A percentile compares a stretch with the other conserved stretches of the same genome.
Evolutionary conservation across 2,888 invertebrate species (phyloP).

Genomic region (Clunio marinus): DNA sequence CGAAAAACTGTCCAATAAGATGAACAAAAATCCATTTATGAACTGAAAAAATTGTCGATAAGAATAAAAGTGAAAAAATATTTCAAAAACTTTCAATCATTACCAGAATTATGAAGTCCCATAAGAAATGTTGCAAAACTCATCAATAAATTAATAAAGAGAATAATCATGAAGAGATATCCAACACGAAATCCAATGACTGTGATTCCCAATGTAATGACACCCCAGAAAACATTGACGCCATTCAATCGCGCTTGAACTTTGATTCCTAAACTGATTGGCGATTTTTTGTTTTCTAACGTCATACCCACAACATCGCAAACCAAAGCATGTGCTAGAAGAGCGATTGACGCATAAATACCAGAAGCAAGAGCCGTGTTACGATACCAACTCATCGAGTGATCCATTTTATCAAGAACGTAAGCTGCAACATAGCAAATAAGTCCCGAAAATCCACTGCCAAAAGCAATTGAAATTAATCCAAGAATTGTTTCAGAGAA

Average conservation of each 20-base stretch:
- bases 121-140: constrained; percentile 43
- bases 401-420: constrained; percentile 44
- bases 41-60: constrained; percentile 42
- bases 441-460: constrained; percentile 29
- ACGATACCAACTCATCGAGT: constrained; percentile 46
- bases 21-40: constrained; percentile 46
- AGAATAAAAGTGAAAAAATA: constrained; percentile 18
- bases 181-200: constrained; percentile 45
- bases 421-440: constrained; percentile 45
- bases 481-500: constrained; percentile 43
- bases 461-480: constrained; percentile 44
- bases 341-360: constrained; percentile 12
- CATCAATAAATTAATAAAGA: constrained; percentile 43
- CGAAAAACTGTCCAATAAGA: constrained; percentile 44
- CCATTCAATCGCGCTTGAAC: constrained; percentile 46
- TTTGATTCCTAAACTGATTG: constrained; percentile 45
- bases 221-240: constrained; percentile 45
- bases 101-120: constrained; percentile 45
- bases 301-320: background rate
- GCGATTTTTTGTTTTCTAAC: constrained; percentile 41
- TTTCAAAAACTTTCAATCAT: background rate
- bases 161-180: constrained; percentile 44
- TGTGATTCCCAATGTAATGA: constrained; percentile 44
- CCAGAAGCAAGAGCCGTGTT: constrained; percentile 8
- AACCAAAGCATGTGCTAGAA: background rate